phyloP scores from a whole-genome alignment of 2,888 invertebrate genomes.

The Phalangium opilio region DNA sequence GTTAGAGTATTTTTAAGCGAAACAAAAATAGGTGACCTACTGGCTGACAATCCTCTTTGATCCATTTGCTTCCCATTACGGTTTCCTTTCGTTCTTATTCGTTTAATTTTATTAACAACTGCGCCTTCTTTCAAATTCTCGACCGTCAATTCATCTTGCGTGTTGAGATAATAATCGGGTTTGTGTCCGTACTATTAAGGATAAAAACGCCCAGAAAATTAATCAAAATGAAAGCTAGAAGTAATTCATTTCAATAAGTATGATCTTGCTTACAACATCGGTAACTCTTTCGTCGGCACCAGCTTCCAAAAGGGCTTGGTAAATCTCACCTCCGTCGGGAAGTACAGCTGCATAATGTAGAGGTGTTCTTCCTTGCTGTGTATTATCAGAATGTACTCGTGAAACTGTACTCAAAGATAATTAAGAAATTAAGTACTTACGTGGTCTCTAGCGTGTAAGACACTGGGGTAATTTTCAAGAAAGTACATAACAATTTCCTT shows the following conservation, averaged over 20 bases:
- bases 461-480: constrained; percentile 30
- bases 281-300: constrained; percentile 31
- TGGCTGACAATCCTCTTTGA: constrained; percentile 7
- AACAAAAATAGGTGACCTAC: neutral
- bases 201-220: too few species aligned
- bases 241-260: too few species aligned
- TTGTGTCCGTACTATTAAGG: constrained; percentile 51
- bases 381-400: too few species aligned
- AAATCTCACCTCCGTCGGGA: constrained; percentile 28
- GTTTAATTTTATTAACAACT: constrained; percentile 11
- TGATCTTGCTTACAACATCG: constrained; percentile 29
- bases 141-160: constrained; percentile 16
- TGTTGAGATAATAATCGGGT: constrained; percentile 19
- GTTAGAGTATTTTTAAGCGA: neutral
- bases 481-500: constrained; percentile 64
- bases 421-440: constrained; percentile 20
- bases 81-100: constrained; percentile 9
- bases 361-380: constrained; percentile 31
- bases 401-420: neutral
- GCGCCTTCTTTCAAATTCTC: constrained; percentile 15
- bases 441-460: constrained; percentile 32
- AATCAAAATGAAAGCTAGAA: too few species aligned
- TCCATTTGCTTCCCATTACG: constrained; percentile 4
- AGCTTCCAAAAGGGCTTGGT: constrained; percentile 28
- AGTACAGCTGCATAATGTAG: constrained; percentile 33